Evolutionary conservation across 2,797 vertebrate genomes (phyloP).

Genomic region (Ibycter americanus): DNA sequence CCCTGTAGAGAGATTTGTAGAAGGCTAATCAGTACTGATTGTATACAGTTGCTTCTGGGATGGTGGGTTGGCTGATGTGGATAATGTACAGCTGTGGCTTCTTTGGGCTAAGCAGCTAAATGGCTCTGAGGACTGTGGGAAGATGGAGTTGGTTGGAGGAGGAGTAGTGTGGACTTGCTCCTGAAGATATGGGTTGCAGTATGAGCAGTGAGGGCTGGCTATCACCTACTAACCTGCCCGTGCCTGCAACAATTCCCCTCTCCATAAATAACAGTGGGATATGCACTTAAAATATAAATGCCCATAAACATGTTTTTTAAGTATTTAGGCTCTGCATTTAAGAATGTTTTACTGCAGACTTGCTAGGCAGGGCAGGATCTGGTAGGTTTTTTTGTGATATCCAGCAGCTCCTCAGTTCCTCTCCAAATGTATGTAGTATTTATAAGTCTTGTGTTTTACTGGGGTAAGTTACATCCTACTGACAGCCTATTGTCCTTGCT

Average conservation of each 20-base stretch:
- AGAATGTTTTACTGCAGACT: not conserved
- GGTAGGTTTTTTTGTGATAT: not conserved
- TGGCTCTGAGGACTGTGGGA: too few relatives aligned
- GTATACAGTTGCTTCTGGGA: too few relatives aligned
- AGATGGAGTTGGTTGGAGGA: too few relatives aligned
- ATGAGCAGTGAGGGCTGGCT: too few relatives aligned
- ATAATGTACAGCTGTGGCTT: too few relatives aligned
- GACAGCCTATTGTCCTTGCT: constrained; percentile 6
- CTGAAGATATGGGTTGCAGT: too few relatives aligned
- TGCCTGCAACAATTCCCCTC: not conserved
- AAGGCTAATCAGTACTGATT: too few relatives aligned
- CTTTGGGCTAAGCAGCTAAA: too few relatives aligned
- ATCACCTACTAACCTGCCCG: too few relatives aligned
- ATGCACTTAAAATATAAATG: not conserved
- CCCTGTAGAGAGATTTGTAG: too few relatives aligned
- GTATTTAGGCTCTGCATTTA: not conserved
- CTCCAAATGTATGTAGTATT: not conserved
- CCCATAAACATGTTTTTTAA: not conserved
- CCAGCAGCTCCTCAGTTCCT: not conserved
- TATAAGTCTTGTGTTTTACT: not conserved
- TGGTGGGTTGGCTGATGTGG: too few relatives aligned
- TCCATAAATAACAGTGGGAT: not conserved
- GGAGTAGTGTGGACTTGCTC: too few relatives aligned
- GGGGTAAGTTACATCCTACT: not conserved
- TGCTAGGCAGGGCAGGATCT: not conserved